These are phyloP conservation scores for Melanostoma scalare DNA, from an alignment of 2,888 invertebrate species.

Conservation along the genomic window DNA sequence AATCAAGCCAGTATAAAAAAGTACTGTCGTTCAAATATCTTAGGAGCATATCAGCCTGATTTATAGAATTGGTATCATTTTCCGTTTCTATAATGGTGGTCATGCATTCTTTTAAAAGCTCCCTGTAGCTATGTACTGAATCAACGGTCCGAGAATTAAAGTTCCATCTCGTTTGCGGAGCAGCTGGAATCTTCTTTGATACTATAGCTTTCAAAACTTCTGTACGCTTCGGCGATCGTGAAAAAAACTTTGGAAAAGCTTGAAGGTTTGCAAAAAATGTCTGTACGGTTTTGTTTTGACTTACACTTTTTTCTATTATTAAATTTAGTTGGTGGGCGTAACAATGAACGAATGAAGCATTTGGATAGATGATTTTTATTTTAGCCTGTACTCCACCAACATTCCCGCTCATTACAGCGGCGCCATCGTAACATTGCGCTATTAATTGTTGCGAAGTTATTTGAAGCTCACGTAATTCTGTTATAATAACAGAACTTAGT, in stretches of 20 bases:
- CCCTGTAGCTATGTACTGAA: slow-evolving; percentile 3
- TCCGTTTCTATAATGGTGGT: slow-evolving; percentile 17
- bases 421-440: slow-evolving; percentile 26
- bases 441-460: slow-evolving; percentile 16
- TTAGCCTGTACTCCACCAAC: slow-evolving; percentile 16
- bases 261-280: slow-evolving; percentile 12
- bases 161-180: slow-evolving; percentile 19
- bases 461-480: background rate
- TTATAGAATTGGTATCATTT: slow-evolving; percentile 22
- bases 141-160: slow-evolving; percentile 15
- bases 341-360: slow-evolving; percentile 23
- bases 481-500: slow-evolving; percentile 5
- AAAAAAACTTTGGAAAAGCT: slow-evolving; percentile 24
- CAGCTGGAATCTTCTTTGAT: slow-evolving; percentile 37
- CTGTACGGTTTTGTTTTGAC: slow-evolving; percentile 8
- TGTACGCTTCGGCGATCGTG: slow-evolving; percentile 33
- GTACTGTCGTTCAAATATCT: slow-evolving; percentile 17
- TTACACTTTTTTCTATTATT: background rate
- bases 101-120: slow-evolving; percentile 27
- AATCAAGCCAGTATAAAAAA: background rate
- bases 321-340: slow-evolving; percentile 31
- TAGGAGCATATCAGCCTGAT: slow-evolving; percentile 23
- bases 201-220: slow-evolving; percentile 24
- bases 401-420: slow-evolving; percentile 18
- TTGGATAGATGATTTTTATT: slow-evolving; percentile 19